Conservation (phyloP, 1,140 invertebrate genomes). For the Philotrypesis tridentata region DNA sequence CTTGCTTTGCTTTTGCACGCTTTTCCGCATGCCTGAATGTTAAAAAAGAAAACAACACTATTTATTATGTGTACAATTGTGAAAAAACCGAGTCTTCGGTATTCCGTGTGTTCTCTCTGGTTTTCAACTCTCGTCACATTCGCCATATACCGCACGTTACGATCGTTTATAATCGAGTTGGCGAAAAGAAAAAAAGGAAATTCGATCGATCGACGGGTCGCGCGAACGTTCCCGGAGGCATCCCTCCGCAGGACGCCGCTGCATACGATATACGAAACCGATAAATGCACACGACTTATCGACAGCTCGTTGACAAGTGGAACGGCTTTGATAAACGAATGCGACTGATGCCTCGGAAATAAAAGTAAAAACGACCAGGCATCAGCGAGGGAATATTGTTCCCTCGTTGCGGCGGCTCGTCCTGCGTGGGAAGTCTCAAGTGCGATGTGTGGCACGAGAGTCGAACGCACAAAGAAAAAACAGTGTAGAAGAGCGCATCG, state of each 20-base stretch:
- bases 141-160: not conserved
- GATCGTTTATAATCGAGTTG: not conserved
- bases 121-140: not conserved
- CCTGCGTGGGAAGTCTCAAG: not conserved
- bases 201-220: not conserved
- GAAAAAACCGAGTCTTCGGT: not conserved
- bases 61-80: not conserved
- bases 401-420: not conserved
- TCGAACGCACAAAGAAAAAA: not conserved
- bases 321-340: not conserved
- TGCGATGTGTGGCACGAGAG: not conserved
- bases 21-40: conserved; percentile 27
- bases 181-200: not conserved
- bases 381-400: not conserved
- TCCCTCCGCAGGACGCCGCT: not conserved
- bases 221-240: not conserved
- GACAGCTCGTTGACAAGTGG: conserved; percentile 12
- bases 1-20: conserved; percentile 35
- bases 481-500: not conserved
- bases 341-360: not conserved
- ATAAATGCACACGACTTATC: not conserved
- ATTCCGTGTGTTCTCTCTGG: not conserved
- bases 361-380: not conserved
- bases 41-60: not conserved
- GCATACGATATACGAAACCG: not conserved